Conservation (phyloP, 1,140 invertebrate genomes). For the Bombus superbus region DNA sequence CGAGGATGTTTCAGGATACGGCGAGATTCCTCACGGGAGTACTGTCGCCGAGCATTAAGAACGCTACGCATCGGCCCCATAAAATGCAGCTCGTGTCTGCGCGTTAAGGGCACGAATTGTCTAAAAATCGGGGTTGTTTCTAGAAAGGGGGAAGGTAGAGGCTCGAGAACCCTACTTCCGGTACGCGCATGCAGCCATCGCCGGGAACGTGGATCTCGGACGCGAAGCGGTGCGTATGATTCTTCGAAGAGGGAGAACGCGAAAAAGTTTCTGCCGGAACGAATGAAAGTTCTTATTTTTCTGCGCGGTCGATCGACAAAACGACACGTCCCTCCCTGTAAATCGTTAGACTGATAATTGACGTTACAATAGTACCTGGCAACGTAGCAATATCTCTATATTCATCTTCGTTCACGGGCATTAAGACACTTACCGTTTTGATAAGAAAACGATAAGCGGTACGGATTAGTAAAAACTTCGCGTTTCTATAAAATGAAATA, state of each 20-base stretch:
- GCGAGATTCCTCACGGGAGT: background rate
- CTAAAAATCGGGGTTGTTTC: constrained; percentile 49
- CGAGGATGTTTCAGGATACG: constrained; percentile 34
- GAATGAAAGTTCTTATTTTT: constrained; percentile 11
- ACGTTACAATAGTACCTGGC: background rate
- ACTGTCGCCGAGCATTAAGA: constrained; percentile 18
- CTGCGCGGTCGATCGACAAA: background rate
- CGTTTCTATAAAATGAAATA: no score
- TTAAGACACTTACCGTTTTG: no score
- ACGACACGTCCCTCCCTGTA: background rate
- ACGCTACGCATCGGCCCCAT: constrained; percentile 27
- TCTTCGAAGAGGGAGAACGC: constrained; percentile 24
- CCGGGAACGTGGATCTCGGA: constrained; percentile 72
- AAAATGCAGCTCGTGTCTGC: constrained; percentile 45
- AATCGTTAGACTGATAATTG: background rate
- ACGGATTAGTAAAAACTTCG: no score
- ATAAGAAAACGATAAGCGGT: no score
- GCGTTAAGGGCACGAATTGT: constrained; percentile 46
- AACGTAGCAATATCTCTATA: background rate
- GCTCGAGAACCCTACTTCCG: constrained; percentile 66
- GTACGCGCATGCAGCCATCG: constrained; percentile 38
- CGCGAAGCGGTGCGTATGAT: constrained; percentile 74
- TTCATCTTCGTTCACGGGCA: no score
- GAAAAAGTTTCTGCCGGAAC: constrained; percentile 3
- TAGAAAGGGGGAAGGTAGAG: background rate